Base-by-base conservation (phyloP, 2,888 invertebrate species). In the Aphidius colemani region DNA sequence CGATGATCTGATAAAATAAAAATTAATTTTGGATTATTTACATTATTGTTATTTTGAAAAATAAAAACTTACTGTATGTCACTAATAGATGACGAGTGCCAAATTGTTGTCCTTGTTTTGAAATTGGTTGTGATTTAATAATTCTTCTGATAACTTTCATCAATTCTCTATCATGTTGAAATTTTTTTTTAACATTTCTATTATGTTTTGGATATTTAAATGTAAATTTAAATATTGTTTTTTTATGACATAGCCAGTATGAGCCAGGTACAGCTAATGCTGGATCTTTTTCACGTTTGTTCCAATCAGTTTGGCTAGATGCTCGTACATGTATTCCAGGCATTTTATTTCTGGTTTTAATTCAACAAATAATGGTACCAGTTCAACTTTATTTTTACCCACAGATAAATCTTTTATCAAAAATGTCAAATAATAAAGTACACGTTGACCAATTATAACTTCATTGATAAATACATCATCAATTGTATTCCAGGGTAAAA, bases 241-340 rank as follows among this genome's bases (percentile, higher is more conserved):
- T 76, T 61, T 78, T 81, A 59, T 80, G 75, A 62, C 78, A 81
- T 43, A 81, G 64, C 82, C 82, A 82, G 46, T 82, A 81, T 65
- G 82, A 78, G 2, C 82, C 81, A 53, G 82, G 82, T 7, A 82
- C 73, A 11, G 73, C 78, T 74, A 81, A 66, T 64, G 69, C 46
- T 51, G 75, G 69, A 45, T 75, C 77, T 66, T 77, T 73, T 61
- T 73, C 70, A 64, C 72, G 69, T 57, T 78, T 70, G 72, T 74
- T 62, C 78, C 78, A 77, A 81, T 78, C 70, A 76, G 75, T 63
- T 67, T 75, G 70, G 75, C 78, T 75, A 82, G 74, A 45, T 69
- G 78, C 66, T 66, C 75, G 78, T 81, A 82, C 74, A 82, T 79
- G 72, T 80, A 81, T 76, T 79, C 82, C 79, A 82, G 80, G 78